These are phyloP conservation scores for Labeo calbasu DNA, from an alignment of 2,797 vertebrate genomes.

Conservation along the genomic window DNA sequence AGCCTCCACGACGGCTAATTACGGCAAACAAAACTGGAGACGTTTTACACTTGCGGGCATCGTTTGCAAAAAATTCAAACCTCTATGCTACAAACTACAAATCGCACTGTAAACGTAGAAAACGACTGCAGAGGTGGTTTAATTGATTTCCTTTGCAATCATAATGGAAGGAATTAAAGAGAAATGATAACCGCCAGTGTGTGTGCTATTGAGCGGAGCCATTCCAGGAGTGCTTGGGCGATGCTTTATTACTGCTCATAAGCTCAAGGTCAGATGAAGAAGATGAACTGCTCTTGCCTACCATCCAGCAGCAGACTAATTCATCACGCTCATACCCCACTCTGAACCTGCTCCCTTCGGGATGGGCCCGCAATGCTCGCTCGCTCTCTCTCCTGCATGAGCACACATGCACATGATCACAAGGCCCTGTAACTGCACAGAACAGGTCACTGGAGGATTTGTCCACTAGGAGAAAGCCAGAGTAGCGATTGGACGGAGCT, in stretches of 20 bases:
- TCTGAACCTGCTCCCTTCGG: slow-evolving; percentile 41
- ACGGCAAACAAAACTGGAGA: slow-evolving; percentile 17
- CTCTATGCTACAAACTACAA: neutral
- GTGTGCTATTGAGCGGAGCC: slow-evolving; percentile 73
- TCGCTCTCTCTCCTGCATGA: slow-evolving; percentile 53
- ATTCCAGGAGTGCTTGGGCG: slow-evolving; percentile 78
- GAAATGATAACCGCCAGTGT: slow-evolving; percentile 20
- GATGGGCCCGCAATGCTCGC: slow-evolving; percentile 3
- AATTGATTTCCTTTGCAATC: slow-evolving; percentile 60
- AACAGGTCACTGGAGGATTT: slow-evolving; percentile 13
- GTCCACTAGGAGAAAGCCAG: slow-evolving; percentile 8
- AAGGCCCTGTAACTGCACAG: slow-evolving; percentile 14
- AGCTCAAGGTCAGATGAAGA: slow-evolving; percentile 80
- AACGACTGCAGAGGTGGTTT: slow-evolving; percentile 38
- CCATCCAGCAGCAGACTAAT: slow-evolving; percentile 69
- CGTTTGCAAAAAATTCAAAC: neutral
- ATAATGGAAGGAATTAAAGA: slow-evolving; percentile 51
- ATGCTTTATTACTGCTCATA: slow-evolving; percentile 82
- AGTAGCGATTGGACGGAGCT: neutral
- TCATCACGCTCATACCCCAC: slow-evolving; percentile 69
- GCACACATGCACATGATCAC: slow-evolving; percentile 45
- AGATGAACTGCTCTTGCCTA: slow-evolving; percentile 74
- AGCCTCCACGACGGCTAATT: slow-evolving; percentile 35
- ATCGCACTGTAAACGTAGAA: slow-evolving; percentile 11
- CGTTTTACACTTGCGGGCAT: neutral